Percentiles rank a stretch among this genome's conserved stretches.
Evolutionary conservation across 37 sponge, comb jelly and placozoan genomes (phyloP).

Genomic region (Agelas oroides): DNA sequence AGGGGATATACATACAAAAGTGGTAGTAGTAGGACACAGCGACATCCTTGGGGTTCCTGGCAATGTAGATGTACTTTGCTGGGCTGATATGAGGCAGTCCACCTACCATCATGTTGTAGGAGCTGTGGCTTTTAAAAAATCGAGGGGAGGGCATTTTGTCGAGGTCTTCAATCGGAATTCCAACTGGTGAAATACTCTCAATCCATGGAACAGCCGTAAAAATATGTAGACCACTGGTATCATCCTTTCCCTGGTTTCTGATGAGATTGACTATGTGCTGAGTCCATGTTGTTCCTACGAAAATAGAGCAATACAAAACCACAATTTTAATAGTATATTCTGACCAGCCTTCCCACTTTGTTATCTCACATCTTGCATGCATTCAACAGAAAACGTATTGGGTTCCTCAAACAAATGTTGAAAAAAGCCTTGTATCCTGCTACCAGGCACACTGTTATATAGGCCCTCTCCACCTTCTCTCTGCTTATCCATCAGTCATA

Average conservation of each 20-base stretch:
- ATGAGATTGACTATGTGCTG: background rate
- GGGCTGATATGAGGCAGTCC: slow-evolving; percentile 21
- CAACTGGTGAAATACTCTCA: background rate
- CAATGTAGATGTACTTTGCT: slow-evolving; percentile 65
- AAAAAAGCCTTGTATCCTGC: too few relatives aligned
- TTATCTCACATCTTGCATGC: too few relatives aligned
- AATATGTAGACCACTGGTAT: background rate
- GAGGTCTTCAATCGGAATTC: background rate
- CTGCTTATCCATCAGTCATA: too few relatives aligned
- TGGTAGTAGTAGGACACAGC: slow-evolving; percentile 62
- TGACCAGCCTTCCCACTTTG: too few relatives aligned
- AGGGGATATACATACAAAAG: background rate
- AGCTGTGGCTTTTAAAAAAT: slow-evolving; percentile 48
- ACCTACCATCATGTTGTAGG: slow-evolving; percentile 39
- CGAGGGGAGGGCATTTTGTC: slow-evolving; percentile 35
- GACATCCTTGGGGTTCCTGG: slow-evolving; percentile 69
- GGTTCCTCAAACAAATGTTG: too few relatives aligned
- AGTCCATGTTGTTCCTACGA: background rate
- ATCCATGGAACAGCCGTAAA: too few relatives aligned
- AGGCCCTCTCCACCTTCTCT: too few relatives aligned
- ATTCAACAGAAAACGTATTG: too few relatives aligned
- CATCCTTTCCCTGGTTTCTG: background rate
- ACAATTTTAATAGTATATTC: too few relatives aligned
- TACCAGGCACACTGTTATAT: too few relatives aligned
- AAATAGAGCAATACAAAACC: too few relatives aligned